phyloP scores from a whole-genome alignment of 1,140 invertebrate species.

The Drosophila subobscura region DNA sequence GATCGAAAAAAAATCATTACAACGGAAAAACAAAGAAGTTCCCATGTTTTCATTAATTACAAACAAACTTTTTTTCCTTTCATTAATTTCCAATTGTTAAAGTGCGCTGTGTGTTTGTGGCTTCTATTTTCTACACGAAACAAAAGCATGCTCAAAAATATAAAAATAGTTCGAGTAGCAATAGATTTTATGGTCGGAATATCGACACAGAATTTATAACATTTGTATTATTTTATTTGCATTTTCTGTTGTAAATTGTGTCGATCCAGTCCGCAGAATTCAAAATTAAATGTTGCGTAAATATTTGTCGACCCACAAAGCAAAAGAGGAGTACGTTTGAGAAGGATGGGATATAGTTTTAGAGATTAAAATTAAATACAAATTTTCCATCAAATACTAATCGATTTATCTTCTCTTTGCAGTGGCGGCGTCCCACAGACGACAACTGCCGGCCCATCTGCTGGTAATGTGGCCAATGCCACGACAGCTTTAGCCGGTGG shows the following conservation, averaged over 20 bases:
- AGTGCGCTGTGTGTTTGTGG: too few relatives aligned
- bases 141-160: not conserved
- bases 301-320: conserved; percentile 17
- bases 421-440: conserved; percentile 85
- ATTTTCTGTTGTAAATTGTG: not conserved
- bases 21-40: too few relatives aligned
- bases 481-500: conserved; percentile 74
- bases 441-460: conserved; percentile 80
- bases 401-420: conserved; percentile 43
- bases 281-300: conserved; percentile 71
- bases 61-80: too few relatives aligned
- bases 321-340: conserved; percentile 53
- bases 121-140: too few relatives aligned
- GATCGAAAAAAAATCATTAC: too few relatives aligned
- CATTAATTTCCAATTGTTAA: too few relatives aligned
- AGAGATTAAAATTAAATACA: too few relatives aligned
- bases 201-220: not conserved
- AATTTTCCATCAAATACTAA: not conserved
- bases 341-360: not conserved
- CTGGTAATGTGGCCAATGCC: conserved; percentile 81
- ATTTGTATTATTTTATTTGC: not conserved
- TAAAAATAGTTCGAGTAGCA: not conserved
- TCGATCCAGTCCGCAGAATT: conserved; percentile 28
- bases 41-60: too few relatives aligned
- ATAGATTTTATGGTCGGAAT: not conserved